Evolutionary conservation across 2,113 vertebrate genomes (phyloP), one percentile per base, ranked within the genome.

Genomic region (Merops nubicus): DNA sequence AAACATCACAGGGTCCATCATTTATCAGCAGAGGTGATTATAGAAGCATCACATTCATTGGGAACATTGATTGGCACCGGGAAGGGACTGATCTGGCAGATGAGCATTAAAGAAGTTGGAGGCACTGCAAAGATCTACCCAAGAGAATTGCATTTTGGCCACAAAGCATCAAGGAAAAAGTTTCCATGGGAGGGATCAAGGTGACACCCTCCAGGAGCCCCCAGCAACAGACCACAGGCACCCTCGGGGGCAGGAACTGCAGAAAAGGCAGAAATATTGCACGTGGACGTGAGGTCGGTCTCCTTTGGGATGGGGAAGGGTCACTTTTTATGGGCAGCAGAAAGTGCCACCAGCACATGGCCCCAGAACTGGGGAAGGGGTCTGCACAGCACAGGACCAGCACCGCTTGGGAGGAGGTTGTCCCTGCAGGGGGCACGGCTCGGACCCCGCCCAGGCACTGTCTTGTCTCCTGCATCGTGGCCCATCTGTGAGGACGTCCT

Each of bases 261-360:
- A 53, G 76, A 67, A 38, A 76, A 92, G 69, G 76, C 79, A 88
- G 83, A 74, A 95, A 80, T 95, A 93, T 89, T 93, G 94, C 93
- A 95, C 65, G 0, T 68, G 80, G 60, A 79, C 0, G 0, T 34
- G 68, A 91, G 64, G 60, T 65, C 5, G 8, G 51, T 74, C 85
- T 88, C 88, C 33, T 47, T 23, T 21, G 59, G 85, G 42, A 83
- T 3, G 6, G 42, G 50, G 33, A 92, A 51, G 38, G 21, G 33
- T 6, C 8, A 0, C 1, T 18, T 50, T 38, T 65, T 19, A 29
- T 10, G 50, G 79, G n/a, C 11, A 68, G 60, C 70, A n/a, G 63
- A 15, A 88, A 74, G 33, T n/a, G 16, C 29, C 88, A 70, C 45
- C 59, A 96, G 50, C 53, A 86, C 43, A 31, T 6, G 7, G 62